phyloP scores from a whole-genome alignment of 2,113 vertebrate genomes.

The Rhabdornis inornatus region DNA sequence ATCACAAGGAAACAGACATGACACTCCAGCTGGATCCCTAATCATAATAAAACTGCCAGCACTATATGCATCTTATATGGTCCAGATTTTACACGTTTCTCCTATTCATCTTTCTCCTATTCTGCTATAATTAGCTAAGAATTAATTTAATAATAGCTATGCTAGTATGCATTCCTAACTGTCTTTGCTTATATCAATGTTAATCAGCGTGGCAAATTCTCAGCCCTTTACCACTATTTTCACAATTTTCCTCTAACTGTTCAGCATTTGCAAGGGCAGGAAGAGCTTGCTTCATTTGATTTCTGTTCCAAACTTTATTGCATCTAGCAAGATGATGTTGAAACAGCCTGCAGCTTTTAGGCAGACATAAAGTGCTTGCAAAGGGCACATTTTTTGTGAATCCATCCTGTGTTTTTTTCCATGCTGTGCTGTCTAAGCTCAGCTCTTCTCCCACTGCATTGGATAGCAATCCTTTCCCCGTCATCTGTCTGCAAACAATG shows the following conservation, averaged over 20 bases:
- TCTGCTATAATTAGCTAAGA: not conserved
- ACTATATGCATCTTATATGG: not conserved
- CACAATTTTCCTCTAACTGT: not conserved
- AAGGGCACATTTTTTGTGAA: not conserved
- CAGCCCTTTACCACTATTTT: not conserved
- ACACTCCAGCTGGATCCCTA: not conserved
- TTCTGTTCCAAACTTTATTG: constrained; percentile 8
- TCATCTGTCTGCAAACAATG: not conserved
- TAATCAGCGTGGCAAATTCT: not conserved
- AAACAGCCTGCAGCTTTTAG: not conserved
- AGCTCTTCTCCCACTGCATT: not conserved
- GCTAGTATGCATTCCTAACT: not conserved
- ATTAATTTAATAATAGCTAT: not conserved
- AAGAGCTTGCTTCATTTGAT: not conserved
- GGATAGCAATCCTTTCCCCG: not conserved
- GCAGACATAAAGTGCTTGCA: not conserved
- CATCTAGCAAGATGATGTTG: not conserved
- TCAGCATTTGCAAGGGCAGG: not conserved
- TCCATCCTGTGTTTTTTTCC: not conserved
- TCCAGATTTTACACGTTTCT: not conserved
- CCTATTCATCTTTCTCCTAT: not conserved
- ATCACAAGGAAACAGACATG: not conserved
- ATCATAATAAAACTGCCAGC: not conserved
- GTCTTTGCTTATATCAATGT: not conserved
- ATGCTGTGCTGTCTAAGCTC: not conserved